Evolutionary conservation across 2,113 vertebrate genomes (phyloP).

Genomic region (Lamprotornis superbus): DNA sequence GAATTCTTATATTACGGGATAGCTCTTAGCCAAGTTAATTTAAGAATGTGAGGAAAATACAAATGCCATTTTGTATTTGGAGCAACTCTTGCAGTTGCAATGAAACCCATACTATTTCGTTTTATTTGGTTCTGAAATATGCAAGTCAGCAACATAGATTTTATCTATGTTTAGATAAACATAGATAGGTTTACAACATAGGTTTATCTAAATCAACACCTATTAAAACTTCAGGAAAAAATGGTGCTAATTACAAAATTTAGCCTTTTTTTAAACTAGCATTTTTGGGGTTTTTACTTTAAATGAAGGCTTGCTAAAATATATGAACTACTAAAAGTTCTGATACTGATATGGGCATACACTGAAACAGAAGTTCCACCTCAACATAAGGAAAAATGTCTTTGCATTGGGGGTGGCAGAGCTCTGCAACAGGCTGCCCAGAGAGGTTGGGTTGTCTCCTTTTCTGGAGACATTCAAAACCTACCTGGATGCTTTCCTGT

Average conservation of each 20-base stretch:
- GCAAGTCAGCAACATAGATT: not conserved
- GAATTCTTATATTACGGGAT: not conserved
- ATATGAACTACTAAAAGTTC: not conserved
- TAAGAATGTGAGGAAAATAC: not conserved
- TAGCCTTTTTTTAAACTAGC: not conserved
- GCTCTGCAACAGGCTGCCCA: not conserved
- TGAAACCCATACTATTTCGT: not conserved
- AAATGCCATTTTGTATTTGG: not conserved
- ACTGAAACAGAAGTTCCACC: not conserved
- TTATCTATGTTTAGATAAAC: no score
- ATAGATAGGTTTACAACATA: no score
- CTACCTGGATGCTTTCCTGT: not conserved
- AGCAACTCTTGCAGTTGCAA: not conserved
- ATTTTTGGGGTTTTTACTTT: not conserved
- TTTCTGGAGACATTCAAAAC: not conserved
- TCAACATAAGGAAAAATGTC: not conserved
- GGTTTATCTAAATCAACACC: not conserved
- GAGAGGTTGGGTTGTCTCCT: not conserved
- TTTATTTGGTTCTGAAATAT: not conserved
- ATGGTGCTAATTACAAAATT: not conserved
- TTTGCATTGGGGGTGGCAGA: not conserved
- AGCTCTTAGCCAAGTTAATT: not conserved
- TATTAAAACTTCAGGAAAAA: not conserved
- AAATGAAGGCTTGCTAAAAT: not conserved
- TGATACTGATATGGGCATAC: not conserved